phyloP scores from a whole-genome alignment of 2,888 invertebrate species.

The Malthinus flaveolus region DNA sequence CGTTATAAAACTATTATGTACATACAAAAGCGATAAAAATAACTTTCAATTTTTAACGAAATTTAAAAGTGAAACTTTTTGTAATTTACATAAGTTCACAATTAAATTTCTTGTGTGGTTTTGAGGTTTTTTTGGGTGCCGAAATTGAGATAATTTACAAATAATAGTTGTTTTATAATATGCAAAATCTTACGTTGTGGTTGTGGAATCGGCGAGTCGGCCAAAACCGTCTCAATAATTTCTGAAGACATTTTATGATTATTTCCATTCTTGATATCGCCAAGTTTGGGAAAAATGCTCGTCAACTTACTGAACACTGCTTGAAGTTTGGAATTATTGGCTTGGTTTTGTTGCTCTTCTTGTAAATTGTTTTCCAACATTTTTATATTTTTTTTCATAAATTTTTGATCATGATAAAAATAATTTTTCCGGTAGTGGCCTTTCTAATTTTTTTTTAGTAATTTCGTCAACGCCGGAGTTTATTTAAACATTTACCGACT shows the following conservation, averaged over 20 bases:
- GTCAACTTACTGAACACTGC: conserved; percentile 49
- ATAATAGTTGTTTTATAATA: background rate
- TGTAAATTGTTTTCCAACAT: conserved; percentile 44
- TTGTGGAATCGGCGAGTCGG: conserved; percentile 46
- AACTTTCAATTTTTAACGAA: too few relatives aligned
- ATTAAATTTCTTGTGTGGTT: background rate
- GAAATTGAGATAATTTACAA: background rate
- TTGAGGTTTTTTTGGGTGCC: background rate
- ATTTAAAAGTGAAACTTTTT: too few relatives aligned
- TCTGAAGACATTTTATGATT: conserved; percentile 49
- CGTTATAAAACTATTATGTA: too few relatives aligned
- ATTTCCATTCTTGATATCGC: conserved; percentile 41
- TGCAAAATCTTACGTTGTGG: conserved; percentile 43
- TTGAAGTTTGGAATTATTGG: conserved; percentile 41
- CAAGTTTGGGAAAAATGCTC: conserved; percentile 46
- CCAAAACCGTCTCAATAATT: conserved; percentile 49
- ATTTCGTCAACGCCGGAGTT: background rate
- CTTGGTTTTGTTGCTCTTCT: conserved; percentile 37
- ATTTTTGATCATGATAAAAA: conserved; percentile 4
- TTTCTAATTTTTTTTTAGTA: background rate
- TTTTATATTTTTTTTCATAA: conserved; percentile 12
- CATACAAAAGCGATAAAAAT: too few relatives aligned
- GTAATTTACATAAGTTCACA: too few relatives aligned
- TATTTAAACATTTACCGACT: background rate
- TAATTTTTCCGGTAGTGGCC: background rate